Percentiles rank a stretch among this genome's conserved stretches.
phyloP scores from a whole-genome alignment of 2,113 vertebrate genomes.

The Poicephalus meyeri region DNA sequence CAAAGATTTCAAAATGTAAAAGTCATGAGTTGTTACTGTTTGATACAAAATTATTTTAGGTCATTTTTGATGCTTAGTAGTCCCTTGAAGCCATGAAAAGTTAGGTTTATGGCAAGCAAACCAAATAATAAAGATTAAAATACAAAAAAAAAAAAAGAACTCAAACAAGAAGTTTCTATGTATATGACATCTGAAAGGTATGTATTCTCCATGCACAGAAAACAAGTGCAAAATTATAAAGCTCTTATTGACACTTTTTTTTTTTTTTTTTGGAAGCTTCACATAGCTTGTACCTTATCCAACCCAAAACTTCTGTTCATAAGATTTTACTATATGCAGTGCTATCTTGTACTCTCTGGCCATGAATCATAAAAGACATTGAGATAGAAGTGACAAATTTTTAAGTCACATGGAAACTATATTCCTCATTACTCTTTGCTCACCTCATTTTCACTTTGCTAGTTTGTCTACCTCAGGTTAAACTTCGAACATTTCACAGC shows the following conservation, averaged over 20 bases:
- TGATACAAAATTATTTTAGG: neutral
- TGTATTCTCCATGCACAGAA: neutral
- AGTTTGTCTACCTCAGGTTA: neutral
- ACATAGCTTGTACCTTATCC: neutral
- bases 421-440: conserved; percentile 6
- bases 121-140: neutral
- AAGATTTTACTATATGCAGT: neutral
- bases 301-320: neutral
- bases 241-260: neutral
- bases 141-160: neutral
- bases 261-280: neutral
- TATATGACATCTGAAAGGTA: neutral
- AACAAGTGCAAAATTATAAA: neutral
- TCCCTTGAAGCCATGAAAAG: neutral
- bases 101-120: neutral
- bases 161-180: neutral
- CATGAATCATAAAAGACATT: neutral
- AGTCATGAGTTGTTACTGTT: neutral
- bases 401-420: neutral
- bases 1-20: neutral
- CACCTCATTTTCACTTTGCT: conserved; percentile 2
- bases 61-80: neutral
- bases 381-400: conserved; percentile 10
- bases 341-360: neutral
- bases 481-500: neutral